A percentile compares a stretch with the other conserved stretches of the same genome.
Conservation (phyloP, 2,888 invertebrate genomes). For the Thymelicus sylvestris region DNA sequence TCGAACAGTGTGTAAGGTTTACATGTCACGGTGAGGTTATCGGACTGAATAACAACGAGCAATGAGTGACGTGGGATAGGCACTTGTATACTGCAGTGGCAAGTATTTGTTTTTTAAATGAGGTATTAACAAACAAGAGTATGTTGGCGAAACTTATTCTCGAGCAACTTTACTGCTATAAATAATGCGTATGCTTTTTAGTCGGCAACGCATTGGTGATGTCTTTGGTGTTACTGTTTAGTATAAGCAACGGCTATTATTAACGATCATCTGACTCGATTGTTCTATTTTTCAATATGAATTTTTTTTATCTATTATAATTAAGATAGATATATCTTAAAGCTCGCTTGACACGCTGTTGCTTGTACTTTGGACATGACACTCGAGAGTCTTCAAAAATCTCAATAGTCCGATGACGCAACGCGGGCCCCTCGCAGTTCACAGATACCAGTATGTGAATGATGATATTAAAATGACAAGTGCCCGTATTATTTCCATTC, state of each 20-base stretch:
- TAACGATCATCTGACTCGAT: no score
- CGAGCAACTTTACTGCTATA: background rate
- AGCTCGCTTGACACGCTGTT: constrained; percentile 20
- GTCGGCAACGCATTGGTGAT: no score
- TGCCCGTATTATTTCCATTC: constrained; percentile 9
- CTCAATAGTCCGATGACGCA: constrained; percentile 39
- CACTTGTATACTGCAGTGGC: constrained; percentile 15
- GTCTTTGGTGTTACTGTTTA: no score
- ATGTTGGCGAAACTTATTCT: background rate
- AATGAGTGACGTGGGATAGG: constrained; percentile 25
- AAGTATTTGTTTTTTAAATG: constrained; percentile 25
- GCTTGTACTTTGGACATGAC: constrained; percentile 24
- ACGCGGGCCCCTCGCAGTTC: constrained; percentile 68
- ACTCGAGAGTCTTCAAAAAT: constrained; percentile 37
- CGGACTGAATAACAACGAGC: constrained; percentile 27
- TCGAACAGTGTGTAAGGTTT: constrained; percentile 13
- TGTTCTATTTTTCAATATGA: background rate
- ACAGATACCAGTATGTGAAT: constrained; percentile 44
- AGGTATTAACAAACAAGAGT: constrained; percentile 8
- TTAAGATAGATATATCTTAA: no score
- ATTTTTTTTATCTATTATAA: no score
- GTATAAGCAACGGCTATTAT: no score
- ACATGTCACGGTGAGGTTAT: constrained; percentile 23
- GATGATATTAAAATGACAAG: constrained; percentile 47
- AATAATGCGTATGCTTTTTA: no score